Evolutionary conservation across 2,888 invertebrate species (phyloP).

Genomic region (Andrena marginata): DNA sequence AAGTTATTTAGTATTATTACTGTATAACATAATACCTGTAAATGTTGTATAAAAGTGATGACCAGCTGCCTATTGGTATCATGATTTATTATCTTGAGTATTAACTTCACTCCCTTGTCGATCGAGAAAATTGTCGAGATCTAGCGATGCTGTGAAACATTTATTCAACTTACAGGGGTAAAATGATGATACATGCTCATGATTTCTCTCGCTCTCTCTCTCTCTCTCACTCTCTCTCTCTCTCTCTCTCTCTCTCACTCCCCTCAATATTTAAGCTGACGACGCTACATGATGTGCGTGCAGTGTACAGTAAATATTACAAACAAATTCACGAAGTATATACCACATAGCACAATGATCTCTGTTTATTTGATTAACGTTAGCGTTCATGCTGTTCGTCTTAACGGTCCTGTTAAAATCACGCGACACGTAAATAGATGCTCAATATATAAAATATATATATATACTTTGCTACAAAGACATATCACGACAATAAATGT

Average conservation of each 20-base stretch:
- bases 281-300: constrained; percentile 75
- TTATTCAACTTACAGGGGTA: constrained; percentile 81
- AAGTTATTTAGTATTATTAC: constrained; percentile 3
- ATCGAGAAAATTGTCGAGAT: constrained; percentile 49
- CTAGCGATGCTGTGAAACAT: constrained; percentile 79
- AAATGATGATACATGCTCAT: constrained; percentile 78
- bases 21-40: constrained; percentile 32
- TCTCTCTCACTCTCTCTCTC: constrained; percentile 33
- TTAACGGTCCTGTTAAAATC: constrained; percentile 26
- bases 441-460: constrained; percentile 73
- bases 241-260: constrained; percentile 20
- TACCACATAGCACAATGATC: constrained; percentile 72
- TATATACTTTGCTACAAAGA: constrained; percentile 72
- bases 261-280: constrained; percentile 61
- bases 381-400: constrained; percentile 26
- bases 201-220: constrained; percentile 17
- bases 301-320: constrained; percentile 73
- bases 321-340: constrained; percentile 75
- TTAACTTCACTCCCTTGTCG: constrained; percentile 46
- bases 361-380: constrained; percentile 53
- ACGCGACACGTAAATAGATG: constrained; percentile 57
- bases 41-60: constrained; percentile 43
- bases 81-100: constrained; percentile 41
- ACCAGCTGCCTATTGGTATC: constrained; percentile 28
- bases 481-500: constrained; percentile 74